Evolutionary conservation across 2,797 vertebrate genomes (phyloP), one percentile per base, ranked within the genome.

Genomic region (Emydoidea blandingii): DNA sequence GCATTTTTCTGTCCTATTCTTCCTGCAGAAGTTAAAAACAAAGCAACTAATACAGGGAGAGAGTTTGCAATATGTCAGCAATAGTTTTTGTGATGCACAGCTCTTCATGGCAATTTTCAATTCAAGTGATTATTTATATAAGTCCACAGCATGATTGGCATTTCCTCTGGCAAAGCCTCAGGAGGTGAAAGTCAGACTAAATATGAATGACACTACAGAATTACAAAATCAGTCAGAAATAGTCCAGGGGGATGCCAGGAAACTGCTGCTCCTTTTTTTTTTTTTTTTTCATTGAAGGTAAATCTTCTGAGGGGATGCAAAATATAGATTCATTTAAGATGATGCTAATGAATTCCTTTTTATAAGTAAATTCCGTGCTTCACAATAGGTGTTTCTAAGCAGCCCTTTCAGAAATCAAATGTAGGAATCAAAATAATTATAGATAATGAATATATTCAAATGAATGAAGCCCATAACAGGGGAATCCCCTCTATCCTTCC

Each of bases 351-450:
- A 86, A 52, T 89, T 83, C 9, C 14, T 49, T 93, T 91, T 6
- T 29, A 79, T 23, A 82, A 7, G 56, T 79, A 78, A 74, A 37
- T 74, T 9, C 3, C 2, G 15, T 86, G 19, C 18, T 89, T 91
- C 81, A 65, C 29, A 78, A 65, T 1, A 5, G n/a, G 37, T 23
- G n/a, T 88, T 91, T 95, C 12, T 29, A 79, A 0, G 0, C 29
- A 44, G 16, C 56, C 88, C 74, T 93, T 74, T 90, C 41, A 92
- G 72, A 95, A 86, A 50, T 92, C 85, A 68, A 81, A 83, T 57
- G 65, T 79, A 74, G 8, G 44, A 90, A 86, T 74, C 5, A 86
- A 93, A 94, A 91, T n/a, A 89, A 89, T 86, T 23, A 41, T 44
- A 44, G 3, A 68, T 14, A 4, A 25, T 80, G 62, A n/a, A 56